These are phyloP conservation scores for Paramormyrops hopkinsi DNA, from an alignment of 2,797 vertebrate species.

Conservation along the genomic window DNA sequence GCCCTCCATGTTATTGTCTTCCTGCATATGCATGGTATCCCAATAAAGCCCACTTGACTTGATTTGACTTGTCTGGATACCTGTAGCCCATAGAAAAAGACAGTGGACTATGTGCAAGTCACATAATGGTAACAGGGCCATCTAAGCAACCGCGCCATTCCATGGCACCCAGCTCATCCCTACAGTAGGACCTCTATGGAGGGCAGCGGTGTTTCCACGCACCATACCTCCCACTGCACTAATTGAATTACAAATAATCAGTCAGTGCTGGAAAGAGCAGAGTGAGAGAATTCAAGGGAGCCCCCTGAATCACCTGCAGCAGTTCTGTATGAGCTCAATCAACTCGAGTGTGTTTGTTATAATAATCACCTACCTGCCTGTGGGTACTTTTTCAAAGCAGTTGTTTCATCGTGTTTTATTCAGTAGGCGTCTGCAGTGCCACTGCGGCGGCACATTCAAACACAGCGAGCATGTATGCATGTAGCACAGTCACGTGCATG, in stretches of 20 bases:
- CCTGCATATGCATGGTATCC: neutral
- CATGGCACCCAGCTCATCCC: neutral
- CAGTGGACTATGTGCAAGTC: neutral
- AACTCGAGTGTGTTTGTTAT: neutral
- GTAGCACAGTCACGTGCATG: neutral
- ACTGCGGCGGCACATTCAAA: neutral
- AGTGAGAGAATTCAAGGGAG: neutral
- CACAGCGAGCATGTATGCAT: neutral
- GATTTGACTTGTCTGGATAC: neutral
- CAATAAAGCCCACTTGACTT: neutral
- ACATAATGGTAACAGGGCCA: neutral
- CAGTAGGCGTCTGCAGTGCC: neutral
- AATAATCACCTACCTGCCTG: conserved; percentile 18
- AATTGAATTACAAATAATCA: conserved; percentile 16
- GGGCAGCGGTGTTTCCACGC: neutral
- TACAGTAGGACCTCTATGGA: neutral
- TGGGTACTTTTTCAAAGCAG: neutral
- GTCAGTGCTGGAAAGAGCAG: neutral
- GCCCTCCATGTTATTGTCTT: neutral
- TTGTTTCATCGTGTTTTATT: neutral
- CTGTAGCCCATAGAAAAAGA: neutral
- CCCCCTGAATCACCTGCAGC: neutral
- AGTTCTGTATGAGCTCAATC: neutral
- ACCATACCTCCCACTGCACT: neutral
- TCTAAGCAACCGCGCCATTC: neutral